Conservation (phyloP, 2,113 vertebrate genomes). For the Ceuthmochares aereus region DNA sequence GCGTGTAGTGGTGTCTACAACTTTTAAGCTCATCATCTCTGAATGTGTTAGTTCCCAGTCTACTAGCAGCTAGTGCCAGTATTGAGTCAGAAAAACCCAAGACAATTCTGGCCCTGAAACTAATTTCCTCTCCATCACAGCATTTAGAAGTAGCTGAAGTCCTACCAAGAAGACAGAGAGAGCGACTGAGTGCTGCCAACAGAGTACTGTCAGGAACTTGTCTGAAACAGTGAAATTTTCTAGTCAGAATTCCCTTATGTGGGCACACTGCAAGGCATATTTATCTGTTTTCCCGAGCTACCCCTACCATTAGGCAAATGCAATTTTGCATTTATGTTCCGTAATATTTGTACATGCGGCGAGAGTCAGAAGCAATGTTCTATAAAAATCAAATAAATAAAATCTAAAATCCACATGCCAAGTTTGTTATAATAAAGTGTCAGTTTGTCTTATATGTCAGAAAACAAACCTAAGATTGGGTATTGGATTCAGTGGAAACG, state of each 20-base stretch:
- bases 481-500: constrained; percentile 5
- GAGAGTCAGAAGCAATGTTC: background rate
- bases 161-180: background rate
- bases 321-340: constrained; percentile 47
- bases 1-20: background rate
- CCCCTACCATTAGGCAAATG: constrained; percentile 41
- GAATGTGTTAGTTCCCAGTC: background rate
- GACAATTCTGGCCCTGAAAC: background rate
- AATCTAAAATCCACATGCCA: constrained; percentile 48
- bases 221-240: background rate
- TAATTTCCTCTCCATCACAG: background rate
- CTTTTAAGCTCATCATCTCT: background rate
- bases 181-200: background rate
- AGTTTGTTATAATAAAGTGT: constrained; percentile 66
- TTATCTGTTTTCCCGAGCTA: constrained; percentile 38
- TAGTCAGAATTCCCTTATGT: constrained; percentile 2
- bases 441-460: constrained; percentile 41
- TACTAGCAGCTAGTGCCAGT: background rate
- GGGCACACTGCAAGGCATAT: constrained; percentile 40
- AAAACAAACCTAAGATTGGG: constrained; percentile 1
- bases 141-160: background rate
- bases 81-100: background rate
- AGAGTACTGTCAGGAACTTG: background rate
- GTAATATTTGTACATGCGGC: constrained; percentile 38
- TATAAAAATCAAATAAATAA: constrained; percentile 62